A percentile compares a stretch with the other conserved stretches of the same genome.
These are phyloP conservation scores for Myripristis jacobus DNA, from an alignment of 2,797 vertebrate genomes.

Conservation along the genomic window DNA sequence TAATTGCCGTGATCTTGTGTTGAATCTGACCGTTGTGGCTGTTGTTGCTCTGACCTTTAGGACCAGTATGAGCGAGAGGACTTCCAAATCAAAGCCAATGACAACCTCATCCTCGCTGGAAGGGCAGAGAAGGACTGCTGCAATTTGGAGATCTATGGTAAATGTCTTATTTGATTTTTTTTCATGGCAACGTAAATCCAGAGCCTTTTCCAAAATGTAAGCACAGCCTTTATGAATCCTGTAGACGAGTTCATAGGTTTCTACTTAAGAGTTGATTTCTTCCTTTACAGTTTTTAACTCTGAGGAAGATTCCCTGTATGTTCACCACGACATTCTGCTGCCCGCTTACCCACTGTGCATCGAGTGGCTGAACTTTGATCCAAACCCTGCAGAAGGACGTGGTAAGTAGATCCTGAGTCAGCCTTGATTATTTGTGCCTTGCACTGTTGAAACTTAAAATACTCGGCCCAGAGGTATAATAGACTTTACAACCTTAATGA, in stretches of 20 bases:
- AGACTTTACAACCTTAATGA: too few relatives aligned
- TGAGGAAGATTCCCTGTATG: conserved; percentile 93
- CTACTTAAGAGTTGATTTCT: conserved; percentile 9
- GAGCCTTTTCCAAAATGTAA: background rate
- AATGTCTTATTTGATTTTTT: conserved; percentile 36
- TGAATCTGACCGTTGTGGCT: background rate
- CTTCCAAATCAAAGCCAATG: conserved; percentile 91
- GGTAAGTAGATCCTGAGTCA: conserved; percentile 75
- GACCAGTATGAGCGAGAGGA: conserved; percentile 97
- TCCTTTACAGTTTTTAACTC: conserved; percentile 90
- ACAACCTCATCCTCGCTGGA: conserved; percentile 94
- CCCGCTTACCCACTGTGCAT: conserved; percentile 95
- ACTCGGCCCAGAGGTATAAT: background rate
- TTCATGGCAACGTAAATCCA: background rate
- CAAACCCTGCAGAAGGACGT: conserved; percentile 87
- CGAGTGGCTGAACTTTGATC: conserved; percentile 98
- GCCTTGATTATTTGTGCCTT: background rate
- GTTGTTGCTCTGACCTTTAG: conserved; percentile 71
- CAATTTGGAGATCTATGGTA: conserved; percentile 92
- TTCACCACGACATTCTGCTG: conserved; percentile 95
- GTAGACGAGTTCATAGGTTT: background rate
- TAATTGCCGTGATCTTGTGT: too few relatives aligned
- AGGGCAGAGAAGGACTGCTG: conserved; percentile 93
- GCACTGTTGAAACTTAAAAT: background rate
- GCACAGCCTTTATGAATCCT: background rate